Evolutionary conservation across 2,797 vertebrate species (phyloP), one percentile per base, ranked within the genome.

Genomic region (Pseudochirops corinnae): DNA sequence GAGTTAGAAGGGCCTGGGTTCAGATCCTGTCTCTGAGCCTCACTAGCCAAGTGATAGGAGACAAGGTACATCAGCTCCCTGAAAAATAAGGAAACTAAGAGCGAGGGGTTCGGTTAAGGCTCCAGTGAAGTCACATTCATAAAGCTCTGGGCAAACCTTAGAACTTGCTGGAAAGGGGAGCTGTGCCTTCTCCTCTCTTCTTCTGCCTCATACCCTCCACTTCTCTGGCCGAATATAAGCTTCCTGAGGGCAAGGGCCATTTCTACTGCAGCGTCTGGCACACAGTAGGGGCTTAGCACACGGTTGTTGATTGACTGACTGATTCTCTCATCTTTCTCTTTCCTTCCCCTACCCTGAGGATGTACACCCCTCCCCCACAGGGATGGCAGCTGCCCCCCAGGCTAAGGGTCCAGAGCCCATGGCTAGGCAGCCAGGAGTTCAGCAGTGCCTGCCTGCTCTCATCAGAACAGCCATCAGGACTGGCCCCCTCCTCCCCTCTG

Each of bases 401-500:
- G 29, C 58, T 31, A 31, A 60, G 58, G 31, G 58, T 5, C 62
- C 14, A 4, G 60, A 1, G 53, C 53, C 60, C 4, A 5, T 28
- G 60, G 16, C 62, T n/a, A 26, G 46, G n/a, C 58, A 57, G 90
- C 46, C 87, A 3, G 0, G 21, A 29, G 39, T 52, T 52, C 18
- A 28, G 50, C 87, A 52, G 87, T 0, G 24, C 18, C 67, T 39
- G 67, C n/a, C 67, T 97, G 94, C 96, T 62, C 55, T 93, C 6
- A 16, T 0, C 96, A 94, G 97, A 98, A 98, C 93, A 87, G 98
- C 97, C 97, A 97, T 98, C 98, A 98, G 97, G 97, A 29, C 31
- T 28, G 98, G 94, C 96, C 24, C 24, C 98, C 98, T 98, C 97
- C 98, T 97, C 97, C 97, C 97, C 98, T 98, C 98, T 98, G 98